Base-by-base conservation (phyloP, 2,888 invertebrate genomes). In the Scelioninae gen. 1 region DNA sequence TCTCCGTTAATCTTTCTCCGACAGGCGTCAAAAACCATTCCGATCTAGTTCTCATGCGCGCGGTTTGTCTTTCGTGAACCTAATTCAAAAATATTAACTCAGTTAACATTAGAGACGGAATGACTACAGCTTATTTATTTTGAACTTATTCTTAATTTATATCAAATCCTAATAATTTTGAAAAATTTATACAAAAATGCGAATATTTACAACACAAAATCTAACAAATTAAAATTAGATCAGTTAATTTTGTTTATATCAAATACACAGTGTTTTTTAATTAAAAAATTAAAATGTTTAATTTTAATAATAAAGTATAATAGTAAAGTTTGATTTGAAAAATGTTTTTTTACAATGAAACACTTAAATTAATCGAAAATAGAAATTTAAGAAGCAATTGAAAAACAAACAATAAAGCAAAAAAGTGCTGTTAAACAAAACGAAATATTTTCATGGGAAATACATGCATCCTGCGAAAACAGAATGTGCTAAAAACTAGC, bases 51-150 rank as follows among this genome's bases (percentile, higher is more conserved):
- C 97, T 95, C 97, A 99, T 98, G 88, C 99, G 95, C 92, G 97
- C 97, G 86, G 98, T 96, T 94, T 99, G 99, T 92, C 98, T 95
- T 94, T 98, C 98, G 94, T 98, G 98, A 89, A 98, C 98, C 97
- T 97, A 71, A 78, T 82, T 23, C 71, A 81, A 81, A 71, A 82
- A 66, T 63, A 72, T 62, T 29, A 29, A 55, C 60, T 82, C 60
- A 15, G 65, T 82, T 72, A 82, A 77, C 66, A 58, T 66, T 75
- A 75, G 58, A 60, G 62, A 31, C 45, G 53, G 72, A 72, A 60
- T 10, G 31, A 51, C 43, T 60, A 49, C 29, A 15, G 5, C 2
- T 51, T 29, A 23, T 31, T 32, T 13, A 0, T 31, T 32, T 13
- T 47, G 6, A 15, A 47, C 7, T 16, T 6, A 47, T 47, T 47